Conservation (phyloP, 2,888 invertebrate species). For the Drosophila melanosoma region DNA sequence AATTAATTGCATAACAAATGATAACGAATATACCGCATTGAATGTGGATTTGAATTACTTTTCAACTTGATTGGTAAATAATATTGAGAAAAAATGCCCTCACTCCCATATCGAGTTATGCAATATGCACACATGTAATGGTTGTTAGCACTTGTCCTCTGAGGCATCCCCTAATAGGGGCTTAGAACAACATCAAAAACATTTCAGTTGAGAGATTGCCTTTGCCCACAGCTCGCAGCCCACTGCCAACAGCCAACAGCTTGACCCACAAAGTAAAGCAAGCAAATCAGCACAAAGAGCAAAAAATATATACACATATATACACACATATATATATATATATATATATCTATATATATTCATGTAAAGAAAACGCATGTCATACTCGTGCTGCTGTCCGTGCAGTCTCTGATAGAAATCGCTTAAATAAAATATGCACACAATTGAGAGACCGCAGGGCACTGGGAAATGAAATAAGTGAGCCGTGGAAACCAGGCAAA, state of each 20-base stretch:
- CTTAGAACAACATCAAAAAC: slow-evolving; percentile 40
- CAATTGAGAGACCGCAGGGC: slow-evolving; percentile 68
- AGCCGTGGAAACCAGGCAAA: slow-evolving; percentile 58
- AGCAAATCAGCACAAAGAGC: slow-evolving; percentile 66
- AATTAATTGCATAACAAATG: not conserved
- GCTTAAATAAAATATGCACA: slow-evolving; percentile 71
- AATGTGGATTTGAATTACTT: slow-evolving; percentile 15
- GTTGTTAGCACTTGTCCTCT: slow-evolving; percentile 34
- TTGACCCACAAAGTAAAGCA: slow-evolving; percentile 71
- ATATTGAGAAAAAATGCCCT: not conserved
- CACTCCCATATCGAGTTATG: slow-evolving; percentile 1
- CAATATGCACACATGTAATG: slow-evolving; percentile 48
- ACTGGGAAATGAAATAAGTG: slow-evolving; percentile 71
- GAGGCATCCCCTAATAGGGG: slow-evolving; percentile 23
- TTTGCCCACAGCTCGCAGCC: slow-evolving; percentile 3
- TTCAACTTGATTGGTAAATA: slow-evolving; percentile 10
- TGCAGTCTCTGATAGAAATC: slow-evolving; percentile 29
- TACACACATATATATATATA: not conserved
- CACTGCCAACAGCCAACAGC: slow-evolving; percentile 26
- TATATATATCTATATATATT: not conserved
- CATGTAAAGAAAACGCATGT: slow-evolving; percentile 52
- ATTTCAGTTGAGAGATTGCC: slow-evolving; percentile 25
- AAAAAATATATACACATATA: not conserved
- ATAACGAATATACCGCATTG: not conserved
- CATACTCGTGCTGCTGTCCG: slow-evolving; percentile 51